phyloP scores from a whole-genome alignment of 2,797 vertebrate genomes.

The Cyclopterus lumpus region DNA sequence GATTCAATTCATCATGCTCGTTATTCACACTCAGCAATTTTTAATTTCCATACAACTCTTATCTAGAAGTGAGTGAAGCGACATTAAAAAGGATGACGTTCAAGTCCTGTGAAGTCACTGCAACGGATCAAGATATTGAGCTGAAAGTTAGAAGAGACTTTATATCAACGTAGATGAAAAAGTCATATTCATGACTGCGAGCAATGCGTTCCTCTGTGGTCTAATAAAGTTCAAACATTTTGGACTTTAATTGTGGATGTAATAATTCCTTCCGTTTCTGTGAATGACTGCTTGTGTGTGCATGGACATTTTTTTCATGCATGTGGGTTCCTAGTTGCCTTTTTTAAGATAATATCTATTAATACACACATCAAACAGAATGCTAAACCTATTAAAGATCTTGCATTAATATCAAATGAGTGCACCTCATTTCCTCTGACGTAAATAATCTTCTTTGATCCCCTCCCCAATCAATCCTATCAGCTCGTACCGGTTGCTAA shows the following conservation, averaged over 20 bases:
- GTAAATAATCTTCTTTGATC: conserved; percentile 28
- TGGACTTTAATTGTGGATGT: conserved; percentile 17
- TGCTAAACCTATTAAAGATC: conserved; percentile 31
- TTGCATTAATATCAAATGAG: conserved; percentile 35
- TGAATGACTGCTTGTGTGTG: background rate
- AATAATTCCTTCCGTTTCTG: conserved; percentile 12
- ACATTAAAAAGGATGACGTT: conserved; percentile 54
- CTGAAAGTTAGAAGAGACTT: conserved; percentile 33
- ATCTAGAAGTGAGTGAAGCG: conserved; percentile 57
- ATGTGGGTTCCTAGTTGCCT: conserved; percentile 1
- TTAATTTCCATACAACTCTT: conserved; percentile 57
- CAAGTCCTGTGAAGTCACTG: conserved; percentile 50
- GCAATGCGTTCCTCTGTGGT: conserved; percentile 12
- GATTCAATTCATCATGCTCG: conserved; percentile 42
- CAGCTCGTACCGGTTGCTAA: conserved; percentile 23
- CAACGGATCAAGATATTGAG: conserved; percentile 54
- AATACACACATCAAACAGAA: conserved; percentile 37
- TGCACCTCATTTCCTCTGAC: conserved; percentile 29
- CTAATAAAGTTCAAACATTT: conserved; percentile 34
- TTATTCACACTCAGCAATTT: conserved; percentile 53
- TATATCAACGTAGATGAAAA: conserved; percentile 22
- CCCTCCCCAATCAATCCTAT: conserved; percentile 11
- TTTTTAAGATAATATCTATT: conserved; percentile 1
- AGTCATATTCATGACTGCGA: conserved; percentile 36
- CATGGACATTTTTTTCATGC: background rate